phyloP scores from a whole-genome alignment of 1,140 invertebrate genomes.

The Daktulosphaira vitifoliae region DNA sequence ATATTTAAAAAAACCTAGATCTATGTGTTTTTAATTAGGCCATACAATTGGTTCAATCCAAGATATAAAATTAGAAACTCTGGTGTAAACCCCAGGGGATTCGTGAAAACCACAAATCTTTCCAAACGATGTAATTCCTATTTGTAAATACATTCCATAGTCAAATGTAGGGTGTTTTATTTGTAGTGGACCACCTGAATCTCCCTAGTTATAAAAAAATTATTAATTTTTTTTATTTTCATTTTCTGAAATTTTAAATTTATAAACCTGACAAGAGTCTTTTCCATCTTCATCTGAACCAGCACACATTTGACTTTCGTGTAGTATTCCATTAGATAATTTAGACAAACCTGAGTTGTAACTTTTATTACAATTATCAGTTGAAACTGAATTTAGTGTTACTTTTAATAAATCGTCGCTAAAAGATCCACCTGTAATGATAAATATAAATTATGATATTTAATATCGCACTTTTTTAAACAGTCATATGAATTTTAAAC shows the following conservation, averaged over 20 bases:
- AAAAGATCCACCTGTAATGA: conserved; percentile 26
- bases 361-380: conserved; percentile 37
- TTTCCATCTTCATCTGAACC: conserved; percentile 55
- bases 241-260: conserved; percentile 35
- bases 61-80: conserved; percentile 54
- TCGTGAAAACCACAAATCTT: conserved; percentile 48
- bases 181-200: conserved; percentile 54
- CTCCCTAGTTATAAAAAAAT: conserved; percentile 45
- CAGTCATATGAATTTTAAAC: too few species aligned
- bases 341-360: conserved; percentile 39
- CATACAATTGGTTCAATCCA: conserved; percentile 58
- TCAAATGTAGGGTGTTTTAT: conserved; percentile 46
- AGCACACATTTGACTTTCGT: conserved; percentile 58
- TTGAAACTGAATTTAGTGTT: conserved; percentile 34
- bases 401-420: conserved; percentile 37
- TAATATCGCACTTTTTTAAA: too few species aligned
- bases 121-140: conserved; percentile 59
- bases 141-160: conserved; percentile 49
- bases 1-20: too few species aligned
- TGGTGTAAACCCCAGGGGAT: conserved; percentile 56
- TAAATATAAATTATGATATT: too few species aligned
- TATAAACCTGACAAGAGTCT: conserved; percentile 70
- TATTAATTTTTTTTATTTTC: too few species aligned
- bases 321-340: conserved; percentile 48
- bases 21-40: too few species aligned